Evolutionary conservation across 2,797 vertebrate genomes (phyloP).

Genomic region (Rhyacichthys aspro): DNA sequence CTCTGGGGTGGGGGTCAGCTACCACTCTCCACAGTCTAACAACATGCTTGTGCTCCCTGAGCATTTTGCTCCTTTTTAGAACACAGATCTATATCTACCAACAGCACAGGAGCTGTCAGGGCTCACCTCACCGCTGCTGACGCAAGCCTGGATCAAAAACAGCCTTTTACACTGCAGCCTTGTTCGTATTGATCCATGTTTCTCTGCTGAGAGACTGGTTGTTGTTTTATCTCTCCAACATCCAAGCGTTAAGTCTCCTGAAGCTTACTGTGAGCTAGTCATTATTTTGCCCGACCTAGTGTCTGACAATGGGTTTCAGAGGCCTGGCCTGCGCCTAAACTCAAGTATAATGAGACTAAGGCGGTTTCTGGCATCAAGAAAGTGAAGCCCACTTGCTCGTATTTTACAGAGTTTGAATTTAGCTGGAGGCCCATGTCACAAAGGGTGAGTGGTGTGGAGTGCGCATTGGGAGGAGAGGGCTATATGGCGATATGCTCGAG

Average conservation of each 20-base stretch:
- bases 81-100: conserved; percentile 80
- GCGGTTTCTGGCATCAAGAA: conserved; percentile 66
- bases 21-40: conserved; percentile 70
- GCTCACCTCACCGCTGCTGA: conserved; percentile 75
- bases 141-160: conserved; percentile 79
- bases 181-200: conserved; percentile 78
- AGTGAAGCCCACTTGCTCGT: conserved; percentile 70
- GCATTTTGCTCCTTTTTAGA: conserved; percentile 75
- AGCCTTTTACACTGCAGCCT: conserved; percentile 73
- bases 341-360: conserved; percentile 78
- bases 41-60: conserved; percentile 75
- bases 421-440: conserved; percentile 75
- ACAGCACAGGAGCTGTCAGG: conserved; percentile 77
- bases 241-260: conserved; percentile 72
- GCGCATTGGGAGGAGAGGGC: conserved; percentile 63
- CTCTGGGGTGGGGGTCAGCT: conserved; percentile 50
- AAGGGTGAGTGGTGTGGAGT: conserved; percentile 73
- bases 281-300: conserved; percentile 75
- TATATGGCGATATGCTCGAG: conserved; percentile 70
- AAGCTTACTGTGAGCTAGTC: conserved; percentile 73
- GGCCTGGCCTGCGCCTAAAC: conserved; percentile 64
- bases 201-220: conserved; percentile 77
- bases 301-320: conserved; percentile 63
- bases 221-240: conserved; percentile 77
- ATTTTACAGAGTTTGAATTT: conserved; percentile 71